Evolutionary conservation across 1,140 invertebrate species (phyloP).

Genomic region (Drosophila kepulauana): DNA sequence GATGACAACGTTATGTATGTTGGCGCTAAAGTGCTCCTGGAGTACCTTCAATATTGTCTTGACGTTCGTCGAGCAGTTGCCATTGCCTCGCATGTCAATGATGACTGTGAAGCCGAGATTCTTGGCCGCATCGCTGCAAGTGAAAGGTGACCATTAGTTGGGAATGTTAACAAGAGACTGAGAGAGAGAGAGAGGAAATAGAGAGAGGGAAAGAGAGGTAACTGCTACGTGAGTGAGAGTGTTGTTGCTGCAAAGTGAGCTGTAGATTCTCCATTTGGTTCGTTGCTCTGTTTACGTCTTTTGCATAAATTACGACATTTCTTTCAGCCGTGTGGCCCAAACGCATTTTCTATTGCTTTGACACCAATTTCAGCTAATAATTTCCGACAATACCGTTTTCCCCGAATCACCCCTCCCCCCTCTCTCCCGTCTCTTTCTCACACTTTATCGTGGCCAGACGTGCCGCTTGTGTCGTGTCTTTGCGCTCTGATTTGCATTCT

Average conservation of each 20-base stretch:
- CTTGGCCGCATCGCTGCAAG: slow-evolving; percentile 94
- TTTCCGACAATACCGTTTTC: slow-evolving; percentile 57
- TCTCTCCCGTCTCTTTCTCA: not conserved
- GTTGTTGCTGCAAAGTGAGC: slow-evolving; percentile 36
- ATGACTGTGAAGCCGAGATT: slow-evolving; percentile 96
- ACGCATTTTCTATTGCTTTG: slow-evolving; percentile 73
- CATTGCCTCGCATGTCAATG: slow-evolving; percentile 96
- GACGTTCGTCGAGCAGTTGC: slow-evolving; percentile 96
- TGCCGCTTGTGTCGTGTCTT: slow-evolving; percentile 33
- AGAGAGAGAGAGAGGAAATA: slow-evolving; percentile 33
- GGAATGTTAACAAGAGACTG: slow-evolving; percentile 15
- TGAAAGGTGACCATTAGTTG: slow-evolving; percentile 62
- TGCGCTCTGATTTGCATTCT: slow-evolving; percentile 76
- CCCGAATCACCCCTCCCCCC: not conserved
- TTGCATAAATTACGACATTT: slow-evolving; percentile 78
- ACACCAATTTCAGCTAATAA: slow-evolving; percentile 81
- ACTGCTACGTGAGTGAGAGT: slow-evolving; percentile 75
- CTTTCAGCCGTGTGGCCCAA: slow-evolving; percentile 33
- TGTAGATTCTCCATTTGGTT: slow-evolving; percentile 57
- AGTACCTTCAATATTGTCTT: slow-evolving; percentile 98
- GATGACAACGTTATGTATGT: slow-evolving; percentile 96
- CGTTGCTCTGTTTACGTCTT: slow-evolving; percentile 78
- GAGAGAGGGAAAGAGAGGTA: slow-evolving; percentile 1
- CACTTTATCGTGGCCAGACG: not conserved
- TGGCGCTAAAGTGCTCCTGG: slow-evolving; percentile 96